Evolutionary conservation across 2,113 vertebrate genomes (phyloP), one percentile per base, ranked within the genome.

Genomic region (Rhinoderma darwinii): DNA sequence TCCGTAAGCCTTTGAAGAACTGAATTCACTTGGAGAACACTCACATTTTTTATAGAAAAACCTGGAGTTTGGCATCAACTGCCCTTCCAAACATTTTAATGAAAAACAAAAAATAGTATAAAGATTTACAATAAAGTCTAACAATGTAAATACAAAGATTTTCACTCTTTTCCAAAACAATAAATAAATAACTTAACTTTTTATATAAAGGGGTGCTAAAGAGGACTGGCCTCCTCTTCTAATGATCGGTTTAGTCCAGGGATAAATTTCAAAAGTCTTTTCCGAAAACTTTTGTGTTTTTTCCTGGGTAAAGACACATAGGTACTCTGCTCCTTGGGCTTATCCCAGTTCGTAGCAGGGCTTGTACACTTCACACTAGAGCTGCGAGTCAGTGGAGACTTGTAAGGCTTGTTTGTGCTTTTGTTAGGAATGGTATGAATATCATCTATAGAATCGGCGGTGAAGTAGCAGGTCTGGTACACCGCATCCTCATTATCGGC

Each of bases 211-310:
- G 32, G 43, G 35, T 15, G 39, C 94, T 95, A 98, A 89, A 99
- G 93, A 90, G 98, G 97, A 92, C 98, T 99, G 91, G 98, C 97
- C 90, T 98, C 97, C 91, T 99, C 98, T 89, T 99, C 98, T 91
- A 99, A 91, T 0, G 97, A 95, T 83, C 95, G 94, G 91, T 99
- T 99, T 89, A 99, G 93, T 22, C 98, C 98, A 0, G 98, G 98
- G 92, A 99, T 99, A 90, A 97, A 99, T 87, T 98, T 99, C 75
- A 99, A 95, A 84, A 99, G 93, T 47, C 95, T 94, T 50, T 91
- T 91, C 56, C 96, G 95, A 90, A 99, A 97, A 93, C 97, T 99
- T 84, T 96, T 96, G 89, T 94, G 96, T 35, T 97, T 96, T 61
- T 97, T 98, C 68, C 94, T 94, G 87, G 96, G 95, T 77, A 96